phyloP scores from a whole-genome alignment of 2,888 invertebrate genomes.

The Oligia latruncula region DNA sequence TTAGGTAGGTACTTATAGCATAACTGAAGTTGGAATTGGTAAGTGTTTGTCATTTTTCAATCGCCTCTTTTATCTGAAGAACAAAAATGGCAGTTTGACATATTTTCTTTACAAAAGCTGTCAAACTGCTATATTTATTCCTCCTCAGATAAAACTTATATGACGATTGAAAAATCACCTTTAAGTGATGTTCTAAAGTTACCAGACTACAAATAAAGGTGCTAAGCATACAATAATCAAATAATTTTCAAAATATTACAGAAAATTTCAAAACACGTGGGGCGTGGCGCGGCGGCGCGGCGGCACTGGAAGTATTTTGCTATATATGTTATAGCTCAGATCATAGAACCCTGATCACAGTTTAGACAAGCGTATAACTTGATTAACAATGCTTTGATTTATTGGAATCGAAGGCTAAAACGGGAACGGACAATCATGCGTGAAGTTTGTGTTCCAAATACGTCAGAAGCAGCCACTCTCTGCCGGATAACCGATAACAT shows the following conservation, averaged over 20 bases:
- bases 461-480: constrained; percentile 31
- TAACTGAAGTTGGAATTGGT: too few species aligned
- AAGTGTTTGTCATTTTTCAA: too few species aligned
- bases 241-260: too few species aligned
- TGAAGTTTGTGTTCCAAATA: constrained; percentile 46
- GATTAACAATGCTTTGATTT: constrained; percentile 46
- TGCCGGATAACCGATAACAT: background rate
- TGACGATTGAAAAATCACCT: too few species aligned
- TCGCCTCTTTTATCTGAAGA: too few species aligned
- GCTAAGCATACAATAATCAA: background rate
- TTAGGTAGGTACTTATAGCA: too few species aligned
- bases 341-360: constrained; percentile 20
- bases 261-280: background rate
- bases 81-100: too few species aligned
- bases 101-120: too few species aligned
- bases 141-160: too few species aligned
- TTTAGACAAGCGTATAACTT: constrained; percentile 27
- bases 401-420: constrained; percentile 8
- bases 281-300: background rate
- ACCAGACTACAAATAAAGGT: too few species aligned
- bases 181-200: too few species aligned
- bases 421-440: constrained; percentile 7
- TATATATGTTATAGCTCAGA: background rate
- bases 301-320: background rate
- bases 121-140: too few species aligned